Percentiles rank a stretch among this genome's conserved stretches.
Evolutionary conservation across 2,797 vertebrate genomes (phyloP).

Genomic region (Sebastes flavidus): DNA sequence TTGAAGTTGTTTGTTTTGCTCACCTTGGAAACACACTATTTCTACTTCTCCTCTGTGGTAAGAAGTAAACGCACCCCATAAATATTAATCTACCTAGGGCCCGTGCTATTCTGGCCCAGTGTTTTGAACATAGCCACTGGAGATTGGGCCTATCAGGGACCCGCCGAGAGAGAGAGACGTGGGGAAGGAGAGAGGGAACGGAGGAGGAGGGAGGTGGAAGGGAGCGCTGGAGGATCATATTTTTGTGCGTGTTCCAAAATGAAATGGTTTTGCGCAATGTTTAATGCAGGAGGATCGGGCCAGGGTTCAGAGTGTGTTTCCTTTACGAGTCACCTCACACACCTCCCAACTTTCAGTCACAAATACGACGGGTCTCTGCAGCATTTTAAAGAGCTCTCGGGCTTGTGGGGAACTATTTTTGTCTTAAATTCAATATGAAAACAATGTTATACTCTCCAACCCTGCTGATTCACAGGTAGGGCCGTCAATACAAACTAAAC

Average conservation of each 20-base stretch:
- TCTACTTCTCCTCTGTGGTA: slow-evolving; percentile 75
- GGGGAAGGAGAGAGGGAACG: too few species aligned
- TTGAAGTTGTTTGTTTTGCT: slow-evolving; percentile 85
- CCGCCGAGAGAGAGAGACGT: not conserved
- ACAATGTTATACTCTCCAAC: not conserved
- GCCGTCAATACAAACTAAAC: not conserved
- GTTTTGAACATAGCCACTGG: slow-evolving; percentile 76
- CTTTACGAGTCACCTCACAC: slow-evolving; percentile 65
- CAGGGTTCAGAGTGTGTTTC: slow-evolving; percentile 51
- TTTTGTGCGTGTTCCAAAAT: slow-evolving; percentile 51
- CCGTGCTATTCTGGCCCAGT: slow-evolving; percentile 75
- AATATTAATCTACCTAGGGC: slow-evolving; percentile 81
- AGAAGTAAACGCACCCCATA: slow-evolving; percentile 78
- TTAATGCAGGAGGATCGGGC: slow-evolving; percentile 65
- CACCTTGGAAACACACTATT: slow-evolving; percentile 83
- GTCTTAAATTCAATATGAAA: slow-evolving; percentile 17
- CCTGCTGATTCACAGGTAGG: not conserved
- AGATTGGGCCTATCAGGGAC: slow-evolving; percentile 75
- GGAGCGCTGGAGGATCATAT: slow-evolving; percentile 42
- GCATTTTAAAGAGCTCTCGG: slow-evolving; percentile 7
- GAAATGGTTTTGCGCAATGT: slow-evolving; percentile 56
- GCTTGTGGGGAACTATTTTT: not conserved
- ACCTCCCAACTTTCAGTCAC: slow-evolving; percentile 36
- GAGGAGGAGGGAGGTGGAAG: not conserved
- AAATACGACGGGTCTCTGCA: slow-evolving; percentile 10